Evolutionary conservation across 1,140 invertebrate species (phyloP).

Genomic region (Bombyx mandarina): DNA sequence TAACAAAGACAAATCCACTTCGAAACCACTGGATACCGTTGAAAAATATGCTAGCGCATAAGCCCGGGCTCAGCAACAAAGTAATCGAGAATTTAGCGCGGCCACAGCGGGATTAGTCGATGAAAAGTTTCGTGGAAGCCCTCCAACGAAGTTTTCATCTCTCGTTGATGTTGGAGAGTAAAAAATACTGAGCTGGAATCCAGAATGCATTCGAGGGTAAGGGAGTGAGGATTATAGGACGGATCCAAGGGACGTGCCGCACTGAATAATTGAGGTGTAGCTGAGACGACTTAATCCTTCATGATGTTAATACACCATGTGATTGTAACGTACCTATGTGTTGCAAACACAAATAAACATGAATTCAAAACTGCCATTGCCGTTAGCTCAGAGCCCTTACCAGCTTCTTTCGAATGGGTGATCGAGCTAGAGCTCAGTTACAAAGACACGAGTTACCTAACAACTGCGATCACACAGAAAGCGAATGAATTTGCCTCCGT

Average conservation of each 20-base stretch:
- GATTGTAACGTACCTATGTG: no score
- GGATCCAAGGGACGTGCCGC: constrained; percentile 21
- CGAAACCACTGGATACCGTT: constrained; percentile 36
- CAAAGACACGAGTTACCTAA: no score
- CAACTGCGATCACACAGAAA: no score
- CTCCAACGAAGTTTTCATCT: constrained; percentile 48
- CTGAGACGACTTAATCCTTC: constrained; percentile 21
- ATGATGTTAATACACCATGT: no score
- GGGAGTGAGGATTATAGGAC: constrained; percentile 26
- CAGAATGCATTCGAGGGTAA: constrained; percentile 24
- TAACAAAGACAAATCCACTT: constrained; percentile 58
- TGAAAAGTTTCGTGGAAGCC: constrained; percentile 41
- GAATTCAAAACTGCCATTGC: no score
- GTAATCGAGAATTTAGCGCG: constrained; percentile 61
- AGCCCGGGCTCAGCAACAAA: constrained; percentile 47
- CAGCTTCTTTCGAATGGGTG: no score
- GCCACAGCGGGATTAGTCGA: constrained; percentile 49
- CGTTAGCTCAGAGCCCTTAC: no score
- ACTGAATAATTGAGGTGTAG: constrained; percentile 32
- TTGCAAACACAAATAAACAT: no score
- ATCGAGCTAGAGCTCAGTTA: no score
- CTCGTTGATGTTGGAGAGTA: constrained; percentile 52
- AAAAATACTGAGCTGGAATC: constrained; percentile 40
- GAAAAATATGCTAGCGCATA: constrained; percentile 55
- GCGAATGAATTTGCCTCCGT: no score